Conservation (phyloP, 1,140 invertebrate genomes). For the Ceratina calcarata region DNA sequence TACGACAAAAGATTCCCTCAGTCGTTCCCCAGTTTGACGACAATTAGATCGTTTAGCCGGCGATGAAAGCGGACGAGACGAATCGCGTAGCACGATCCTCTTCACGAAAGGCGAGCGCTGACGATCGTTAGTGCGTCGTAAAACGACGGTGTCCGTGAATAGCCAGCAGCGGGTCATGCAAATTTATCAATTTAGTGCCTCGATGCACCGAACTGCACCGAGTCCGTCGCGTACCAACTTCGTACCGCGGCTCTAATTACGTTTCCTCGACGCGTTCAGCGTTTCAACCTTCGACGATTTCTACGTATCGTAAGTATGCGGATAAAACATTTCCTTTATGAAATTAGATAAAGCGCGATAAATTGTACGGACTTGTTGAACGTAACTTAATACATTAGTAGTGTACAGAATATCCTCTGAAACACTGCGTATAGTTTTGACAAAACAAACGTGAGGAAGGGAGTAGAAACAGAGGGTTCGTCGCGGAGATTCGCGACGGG, state of each 20-base stretch:
- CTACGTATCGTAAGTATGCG: too few relatives aligned
- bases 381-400: too few relatives aligned
- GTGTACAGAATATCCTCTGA: too few relatives aligned
- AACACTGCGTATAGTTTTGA: not conserved
- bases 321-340: too few relatives aligned
- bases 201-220: slow-evolving; percentile 70
- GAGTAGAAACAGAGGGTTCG: not conserved
- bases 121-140: not conserved
- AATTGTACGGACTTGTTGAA: too few relatives aligned
- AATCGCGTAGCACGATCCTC: slow-evolving; percentile 5
- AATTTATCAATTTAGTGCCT: slow-evolving; percentile 78
- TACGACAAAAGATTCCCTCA: too few relatives aligned
- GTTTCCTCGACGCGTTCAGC: not conserved
- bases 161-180: slow-evolving; percentile 67
- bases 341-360: too few relatives aligned
- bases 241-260: not conserved
- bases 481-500: not conserved
- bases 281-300: too few relatives aligned
- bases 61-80: not conserved
- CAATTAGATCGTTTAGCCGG: not conserved
- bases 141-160: slow-evolving; percentile 49
- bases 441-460: not conserved
- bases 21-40: not conserved
- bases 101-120: not conserved
- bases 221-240: slow-evolving; percentile 55